phyloP scores from a whole-genome alignment of 2,113 vertebrate species.

The Heliornis fulica region DNA sequence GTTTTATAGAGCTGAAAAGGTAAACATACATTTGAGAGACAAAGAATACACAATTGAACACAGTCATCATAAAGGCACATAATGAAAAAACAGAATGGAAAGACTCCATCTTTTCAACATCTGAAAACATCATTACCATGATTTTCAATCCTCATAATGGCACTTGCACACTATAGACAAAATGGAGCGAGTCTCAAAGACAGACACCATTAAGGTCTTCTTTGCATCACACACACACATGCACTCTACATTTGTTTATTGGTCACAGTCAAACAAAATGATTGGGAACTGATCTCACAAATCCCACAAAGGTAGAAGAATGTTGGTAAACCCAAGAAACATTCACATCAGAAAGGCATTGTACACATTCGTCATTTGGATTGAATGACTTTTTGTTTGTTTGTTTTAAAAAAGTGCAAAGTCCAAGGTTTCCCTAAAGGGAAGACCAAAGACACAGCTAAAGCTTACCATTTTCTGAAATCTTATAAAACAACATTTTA shows the following conservation, averaged over 20 bases:
- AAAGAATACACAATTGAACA: slow-evolving; percentile 16
- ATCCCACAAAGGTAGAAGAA: background rate
- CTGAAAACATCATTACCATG: background rate
- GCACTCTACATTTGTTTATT: background rate
- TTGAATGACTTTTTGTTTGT: background rate
- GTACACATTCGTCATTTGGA: background rate
- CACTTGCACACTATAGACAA: slow-evolving; percentile 31
- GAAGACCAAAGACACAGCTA: slow-evolving; percentile 6
- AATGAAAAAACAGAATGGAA: background rate
- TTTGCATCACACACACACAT: background rate
- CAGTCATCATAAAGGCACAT: slow-evolving; percentile 31
- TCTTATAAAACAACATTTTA: background rate
- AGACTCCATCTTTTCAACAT: background rate
- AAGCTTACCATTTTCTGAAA: background rate
- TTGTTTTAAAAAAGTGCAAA: background rate
- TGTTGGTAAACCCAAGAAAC: background rate
- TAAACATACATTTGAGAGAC: slow-evolving; percentile 19
- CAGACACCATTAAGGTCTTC: background rate
- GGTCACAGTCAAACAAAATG: slow-evolving; percentile 10
- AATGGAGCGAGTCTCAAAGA: background rate
- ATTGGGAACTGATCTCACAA: background rate
- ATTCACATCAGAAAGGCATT: background rate
- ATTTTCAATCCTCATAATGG: background rate
- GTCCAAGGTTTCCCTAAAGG: background rate
- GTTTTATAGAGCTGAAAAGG: slow-evolving; percentile 26